These are phyloP conservation scores for Dolichallabes microphthalmus DNA, from an alignment of 2,113 vertebrate species.

Conservation along the genomic window DNA sequence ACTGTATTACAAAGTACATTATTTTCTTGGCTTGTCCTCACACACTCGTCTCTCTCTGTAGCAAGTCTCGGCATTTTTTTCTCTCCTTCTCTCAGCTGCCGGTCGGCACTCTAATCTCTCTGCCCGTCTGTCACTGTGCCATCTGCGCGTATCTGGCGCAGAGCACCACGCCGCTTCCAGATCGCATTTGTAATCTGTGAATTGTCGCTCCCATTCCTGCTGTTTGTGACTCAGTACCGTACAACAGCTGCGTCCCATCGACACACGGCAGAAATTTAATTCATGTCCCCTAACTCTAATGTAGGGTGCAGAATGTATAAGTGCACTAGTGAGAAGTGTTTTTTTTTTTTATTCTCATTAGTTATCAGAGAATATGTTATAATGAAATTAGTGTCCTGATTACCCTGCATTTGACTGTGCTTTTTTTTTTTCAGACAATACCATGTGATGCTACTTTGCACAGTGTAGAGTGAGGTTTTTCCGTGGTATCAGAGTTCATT, in stretches of 20 bases:
- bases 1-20: background rate
- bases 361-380: background rate
- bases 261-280: slow-evolving; percentile 15
- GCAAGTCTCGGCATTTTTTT: background rate
- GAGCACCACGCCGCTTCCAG: slow-evolving; percentile 5
- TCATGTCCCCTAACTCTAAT: background rate
- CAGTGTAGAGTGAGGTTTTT: background rate
- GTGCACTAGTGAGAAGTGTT: background rate
- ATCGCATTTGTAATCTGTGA: slow-evolving; percentile 23
- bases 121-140: slow-evolving; percentile 17
- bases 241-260: slow-evolving; percentile 9
- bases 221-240: slow-evolving; percentile 19
- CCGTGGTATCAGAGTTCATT: background rate
- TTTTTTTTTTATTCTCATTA: background rate
- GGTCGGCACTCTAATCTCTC: slow-evolving; percentile 28
- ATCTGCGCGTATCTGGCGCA: slow-evolving; percentile 23
- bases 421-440: background rate
- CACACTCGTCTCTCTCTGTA: slow-evolving; percentile 1
- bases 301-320: background rate
- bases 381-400: background rate
- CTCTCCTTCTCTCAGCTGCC: slow-evolving; percentile 35
- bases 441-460: background rate
- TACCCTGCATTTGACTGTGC: background rate
- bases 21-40: slow-evolving; percentile 6
- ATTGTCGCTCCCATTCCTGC: slow-evolving; percentile 26